Evolutionary conservation across 1,140 invertebrate species (phyloP).

Genomic region (Leptopilina boulardi): DNA sequence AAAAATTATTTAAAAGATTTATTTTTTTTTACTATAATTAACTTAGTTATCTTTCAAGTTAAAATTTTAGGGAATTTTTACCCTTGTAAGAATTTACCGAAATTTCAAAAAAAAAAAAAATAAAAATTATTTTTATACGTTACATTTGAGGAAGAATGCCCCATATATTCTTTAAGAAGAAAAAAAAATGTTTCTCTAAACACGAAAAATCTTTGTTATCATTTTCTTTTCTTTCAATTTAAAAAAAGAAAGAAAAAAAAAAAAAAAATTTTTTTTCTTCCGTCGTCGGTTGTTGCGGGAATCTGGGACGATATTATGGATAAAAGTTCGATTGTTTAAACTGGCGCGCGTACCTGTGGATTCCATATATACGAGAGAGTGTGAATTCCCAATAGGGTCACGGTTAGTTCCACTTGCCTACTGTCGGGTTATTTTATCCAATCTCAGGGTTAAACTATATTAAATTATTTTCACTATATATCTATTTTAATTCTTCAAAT

Average conservation of each 20-base stretch:
- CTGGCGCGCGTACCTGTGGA: slow-evolving; percentile 37
- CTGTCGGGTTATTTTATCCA: slow-evolving; percentile 17
- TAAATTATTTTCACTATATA: background rate
- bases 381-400: slow-evolving; percentile 47
- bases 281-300: background rate
- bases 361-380: slow-evolving; percentile 30
- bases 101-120: too few species aligned
- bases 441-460: slow-evolving; percentile 15
- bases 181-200: too few species aligned
- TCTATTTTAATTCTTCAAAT: slow-evolving; percentile 1
- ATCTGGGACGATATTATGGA: slow-evolving; percentile 8
- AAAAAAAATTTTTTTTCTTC: too few species aligned
- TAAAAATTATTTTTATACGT: too few species aligned
- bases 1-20: too few species aligned
- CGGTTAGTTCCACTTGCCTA: slow-evolving; percentile 28
- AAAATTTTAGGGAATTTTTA: too few species aligned
- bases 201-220: too few species aligned
- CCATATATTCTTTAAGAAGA: too few species aligned
- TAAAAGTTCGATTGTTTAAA: slow-evolving; percentile 13
- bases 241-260: background rate
- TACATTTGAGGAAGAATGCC: too few species aligned
- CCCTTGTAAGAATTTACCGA: too few species aligned
- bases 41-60: too few species aligned
- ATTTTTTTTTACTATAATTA: too few species aligned
- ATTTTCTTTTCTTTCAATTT: background rate